These are phyloP conservation scores for Spodoptera exigua DNA, from an alignment of 2,888 invertebrate genomes.

Conservation along the genomic window DNA sequence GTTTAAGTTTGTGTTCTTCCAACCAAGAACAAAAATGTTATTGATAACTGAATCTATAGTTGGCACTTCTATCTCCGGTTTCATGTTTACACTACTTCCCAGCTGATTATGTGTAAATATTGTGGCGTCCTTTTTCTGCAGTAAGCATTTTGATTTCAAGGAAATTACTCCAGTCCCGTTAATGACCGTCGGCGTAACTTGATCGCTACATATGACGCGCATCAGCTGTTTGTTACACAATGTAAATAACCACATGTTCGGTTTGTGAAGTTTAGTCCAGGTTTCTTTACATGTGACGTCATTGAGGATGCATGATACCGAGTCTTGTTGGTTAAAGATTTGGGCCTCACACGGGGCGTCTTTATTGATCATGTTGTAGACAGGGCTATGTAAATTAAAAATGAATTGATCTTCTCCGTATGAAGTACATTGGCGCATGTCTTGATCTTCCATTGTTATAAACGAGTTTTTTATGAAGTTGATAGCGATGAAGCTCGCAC, in stretches of 20 bases:
- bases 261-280: no score
- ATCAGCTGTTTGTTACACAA: constrained; percentile 8
- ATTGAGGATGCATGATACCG: no score
- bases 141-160: constrained; percentile 5
- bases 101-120: constrained; percentile 10
- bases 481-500: constrained; percentile 7
- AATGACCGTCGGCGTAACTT: no score
- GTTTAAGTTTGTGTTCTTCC: constrained; percentile 11
- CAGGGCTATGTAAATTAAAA: neutral
- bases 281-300: no score
- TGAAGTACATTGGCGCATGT: constrained; percentile 4
- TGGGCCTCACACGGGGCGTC: constrained; percentile 5
- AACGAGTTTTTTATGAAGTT: constrained; percentile 2
- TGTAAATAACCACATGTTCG: constrained; percentile 11
- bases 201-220: no score
- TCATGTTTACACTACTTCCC: constrained; percentile 6
- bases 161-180: no score
- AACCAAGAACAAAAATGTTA: constrained; percentile 11
- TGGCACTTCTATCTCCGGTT: neutral
- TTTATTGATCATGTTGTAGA: neutral
- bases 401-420: constrained; percentile 3
- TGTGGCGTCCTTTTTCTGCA: constrained; percentile 11
- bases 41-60: constrained; percentile 4
- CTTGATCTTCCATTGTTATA: constrained; percentile 7
- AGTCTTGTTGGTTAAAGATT: neutral